These are phyloP conservation scores for Cardiocondyla obscurior DNA, from an alignment of 1,140 invertebrate species.

Conservation along the genomic window DNA sequence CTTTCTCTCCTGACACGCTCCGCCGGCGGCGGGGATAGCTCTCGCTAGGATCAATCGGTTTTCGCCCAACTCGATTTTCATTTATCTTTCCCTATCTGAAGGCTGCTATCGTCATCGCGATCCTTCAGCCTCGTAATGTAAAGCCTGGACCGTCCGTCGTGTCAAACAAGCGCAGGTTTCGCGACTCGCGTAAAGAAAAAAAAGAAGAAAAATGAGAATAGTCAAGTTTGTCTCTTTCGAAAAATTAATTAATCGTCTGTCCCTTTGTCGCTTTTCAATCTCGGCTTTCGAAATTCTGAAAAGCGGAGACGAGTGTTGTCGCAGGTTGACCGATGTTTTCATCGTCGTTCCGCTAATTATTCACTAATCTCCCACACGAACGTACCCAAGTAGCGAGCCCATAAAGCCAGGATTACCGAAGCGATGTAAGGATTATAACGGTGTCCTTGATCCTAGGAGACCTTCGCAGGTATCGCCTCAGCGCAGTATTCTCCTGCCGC, in stretches of 20 bases:
- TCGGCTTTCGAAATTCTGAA: background rate
- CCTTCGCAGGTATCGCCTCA: background rate
- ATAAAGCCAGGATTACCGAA: constrained; percentile 61
- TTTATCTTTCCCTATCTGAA: constrained; percentile 69
- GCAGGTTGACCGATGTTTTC: constrained; percentile 22
- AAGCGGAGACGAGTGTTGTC: background rate
- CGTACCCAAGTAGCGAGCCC: constrained; percentile 25
- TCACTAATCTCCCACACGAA: constrained; percentile 58
- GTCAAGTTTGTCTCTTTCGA: background rate
- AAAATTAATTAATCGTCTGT: background rate
- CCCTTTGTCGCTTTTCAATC: background rate
- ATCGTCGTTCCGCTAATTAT: constrained; percentile 62
- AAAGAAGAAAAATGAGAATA: too few species aligned
- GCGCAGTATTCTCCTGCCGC: background rate
- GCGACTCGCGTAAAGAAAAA: background rate
- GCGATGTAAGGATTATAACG: constrained; percentile 58
- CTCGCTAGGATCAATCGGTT: constrained; percentile 63
- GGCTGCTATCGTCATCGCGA: constrained; percentile 60
- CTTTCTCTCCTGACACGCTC: constrained; percentile 4
- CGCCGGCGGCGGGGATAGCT: background rate
- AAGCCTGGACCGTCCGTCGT: constrained; percentile 5
- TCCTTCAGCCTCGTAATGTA: background rate
- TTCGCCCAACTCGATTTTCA: constrained; percentile 67
- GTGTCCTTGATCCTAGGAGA: constrained; percentile 50
- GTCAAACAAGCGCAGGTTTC: background rate